Percentiles rank a stretch among this genome's conserved stretches.
Evolutionary conservation across 2,797 vertebrate genomes (phyloP).

Genomic region (Danio choprae): DNA sequence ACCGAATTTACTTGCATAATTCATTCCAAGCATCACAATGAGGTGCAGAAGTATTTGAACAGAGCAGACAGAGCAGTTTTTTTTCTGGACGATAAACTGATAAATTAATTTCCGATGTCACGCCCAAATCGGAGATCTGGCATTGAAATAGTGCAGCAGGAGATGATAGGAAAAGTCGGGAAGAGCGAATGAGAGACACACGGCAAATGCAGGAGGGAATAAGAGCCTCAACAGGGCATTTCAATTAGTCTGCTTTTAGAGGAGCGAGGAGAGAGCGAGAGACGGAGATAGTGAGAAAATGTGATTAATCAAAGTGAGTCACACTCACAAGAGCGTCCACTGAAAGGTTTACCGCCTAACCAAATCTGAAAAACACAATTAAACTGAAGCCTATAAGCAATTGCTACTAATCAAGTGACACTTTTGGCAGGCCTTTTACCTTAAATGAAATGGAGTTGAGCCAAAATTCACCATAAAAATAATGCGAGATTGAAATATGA

Average conservation of each 20-base stretch:
- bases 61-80: background rate
- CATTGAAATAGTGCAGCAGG: conserved; percentile 24
- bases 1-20: too few relatives aligned
- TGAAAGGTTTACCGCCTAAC: conserved; percentile 49
- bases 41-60: too few relatives aligned
- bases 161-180: conserved; percentile 18
- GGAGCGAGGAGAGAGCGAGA: conserved; percentile 34
- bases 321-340: conserved; percentile 31
- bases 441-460: background rate
- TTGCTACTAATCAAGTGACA: conserved; percentile 18
- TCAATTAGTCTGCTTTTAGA: conserved; percentile 62
- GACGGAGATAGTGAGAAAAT: conserved; percentile 39
- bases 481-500: too few relatives aligned
- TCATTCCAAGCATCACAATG: too few relatives aligned
- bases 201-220: conserved; percentile 51
- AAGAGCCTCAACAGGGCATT: conserved; percentile 58
- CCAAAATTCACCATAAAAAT: too few relatives aligned
- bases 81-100: conserved; percentile 3
- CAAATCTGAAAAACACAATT: conserved; percentile 46
- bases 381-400: conserved; percentile 41
- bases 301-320: conserved; percentile 58
- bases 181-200: conserved; percentile 53
- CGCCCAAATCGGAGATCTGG: conserved; percentile 44
- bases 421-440: background rate
- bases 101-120: background rate